These are phyloP conservation scores for Anoncus sp. DNA, from an alignment of 2,888 invertebrate genomes.

Conservation along the genomic window DNA sequence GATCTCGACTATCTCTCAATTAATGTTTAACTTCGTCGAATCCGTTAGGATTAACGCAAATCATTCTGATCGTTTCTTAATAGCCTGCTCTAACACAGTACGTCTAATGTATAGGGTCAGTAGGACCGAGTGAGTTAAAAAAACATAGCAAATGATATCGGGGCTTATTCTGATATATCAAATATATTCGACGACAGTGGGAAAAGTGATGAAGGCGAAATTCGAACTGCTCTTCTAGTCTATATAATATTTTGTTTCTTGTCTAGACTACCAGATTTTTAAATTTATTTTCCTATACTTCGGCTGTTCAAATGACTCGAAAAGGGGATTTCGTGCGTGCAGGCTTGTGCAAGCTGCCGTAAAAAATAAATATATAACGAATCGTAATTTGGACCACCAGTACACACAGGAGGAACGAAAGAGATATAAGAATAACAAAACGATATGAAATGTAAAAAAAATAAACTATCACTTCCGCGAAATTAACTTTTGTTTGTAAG, in stretches of 20 bases:
- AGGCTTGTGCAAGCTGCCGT: slow-evolving; percentile 51
- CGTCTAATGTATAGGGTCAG: neutral
- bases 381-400: slow-evolving; percentile 16
- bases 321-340: slow-evolving; percentile 55
- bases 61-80: neutral
- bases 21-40: neutral
- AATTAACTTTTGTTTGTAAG: slow-evolving; percentile 35
- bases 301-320: slow-evolving; percentile 35
- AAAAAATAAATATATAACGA: neutral
- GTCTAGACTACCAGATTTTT: slow-evolving; percentile 7
- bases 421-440: slow-evolving; percentile 7
- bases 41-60: neutral
- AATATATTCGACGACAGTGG: slow-evolving; percentile 9
- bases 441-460: slow-evolving; percentile 30
- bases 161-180: neutral
- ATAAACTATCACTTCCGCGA: slow-evolving; percentile 53
- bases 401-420: slow-evolving; percentile 29
- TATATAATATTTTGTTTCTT: slow-evolving; percentile 4
- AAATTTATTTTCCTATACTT: neutral
- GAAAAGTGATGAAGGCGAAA: slow-evolving; percentile 19
- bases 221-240: slow-evolving; percentile 35
- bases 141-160: neutral
- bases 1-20: no score
- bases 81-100: neutral
- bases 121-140: slow-evolving; percentile 33